Percentiles rank a stretch among this genome's conserved stretches.
These are phyloP conservation scores for Hemaris fuciformis DNA, from an alignment of 2,888 invertebrate genomes.

Conservation along the genomic window DNA sequence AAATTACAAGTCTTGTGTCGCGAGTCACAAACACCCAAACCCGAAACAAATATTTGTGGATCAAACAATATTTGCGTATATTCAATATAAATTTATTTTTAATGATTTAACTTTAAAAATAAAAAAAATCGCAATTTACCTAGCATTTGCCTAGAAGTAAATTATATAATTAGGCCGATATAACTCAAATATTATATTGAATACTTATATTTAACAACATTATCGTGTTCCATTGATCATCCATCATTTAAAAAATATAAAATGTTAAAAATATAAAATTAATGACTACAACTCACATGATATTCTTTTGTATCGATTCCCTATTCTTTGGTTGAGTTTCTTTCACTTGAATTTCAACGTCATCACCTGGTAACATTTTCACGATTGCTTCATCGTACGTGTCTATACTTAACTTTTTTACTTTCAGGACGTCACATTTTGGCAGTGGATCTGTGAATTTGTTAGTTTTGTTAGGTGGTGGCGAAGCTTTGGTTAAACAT, in stretches of 20 bases:
- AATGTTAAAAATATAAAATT: neutral
- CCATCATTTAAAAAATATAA: neutral
- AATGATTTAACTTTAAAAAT: too few species aligned
- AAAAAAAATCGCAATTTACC: too few species aligned
- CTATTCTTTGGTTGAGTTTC: conserved; percentile 36
- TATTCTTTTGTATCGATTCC: conserved; percentile 66
- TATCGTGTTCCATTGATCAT: too few species aligned
- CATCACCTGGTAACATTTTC: conserved; percentile 67
- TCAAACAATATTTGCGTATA: too few species aligned
- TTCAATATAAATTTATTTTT: too few species aligned
- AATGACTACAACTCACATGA: conserved; percentile 57
- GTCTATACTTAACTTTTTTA: conserved; percentile 43
- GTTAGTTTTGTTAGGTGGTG: neutral
- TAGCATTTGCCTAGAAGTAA: too few species aligned
- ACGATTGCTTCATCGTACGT: conserved; percentile 58
- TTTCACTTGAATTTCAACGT: conserved; percentile 46
- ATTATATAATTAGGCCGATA: too few species aligned
- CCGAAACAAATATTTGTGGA: too few species aligned
- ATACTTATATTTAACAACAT: too few species aligned
- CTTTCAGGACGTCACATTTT: conserved; percentile 43
- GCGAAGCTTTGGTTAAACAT: neutral
- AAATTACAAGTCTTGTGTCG: too few species aligned
- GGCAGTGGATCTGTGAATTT: conserved; percentile 43
- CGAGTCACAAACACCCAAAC: too few species aligned
- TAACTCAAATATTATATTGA: too few species aligned